phyloP scores from a whole-genome alignment of 2,797 vertebrate genomes.

The Acanthurus leucopareius region DNA sequence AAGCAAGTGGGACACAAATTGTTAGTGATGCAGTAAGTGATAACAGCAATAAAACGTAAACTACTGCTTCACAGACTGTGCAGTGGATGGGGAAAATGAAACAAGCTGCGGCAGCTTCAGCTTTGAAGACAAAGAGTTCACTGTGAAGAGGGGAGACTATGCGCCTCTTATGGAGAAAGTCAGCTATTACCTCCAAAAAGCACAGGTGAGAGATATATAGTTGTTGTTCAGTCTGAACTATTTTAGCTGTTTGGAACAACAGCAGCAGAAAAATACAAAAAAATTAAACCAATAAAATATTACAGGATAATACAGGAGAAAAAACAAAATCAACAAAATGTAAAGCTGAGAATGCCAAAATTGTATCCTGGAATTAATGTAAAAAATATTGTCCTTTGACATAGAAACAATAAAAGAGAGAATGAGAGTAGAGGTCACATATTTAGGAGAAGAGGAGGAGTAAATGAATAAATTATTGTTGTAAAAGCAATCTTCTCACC shows the following conservation, averaged over 20 bases:
- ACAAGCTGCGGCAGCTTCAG: constrained; percentile 85
- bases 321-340: background rate
- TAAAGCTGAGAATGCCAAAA: background rate
- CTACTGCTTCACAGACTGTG: constrained; percentile 79
- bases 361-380: no score
- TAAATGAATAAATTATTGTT: background rate
- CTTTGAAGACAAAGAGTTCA: constrained; percentile 88
- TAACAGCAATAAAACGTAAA: background rate
- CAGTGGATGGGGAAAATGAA: constrained; percentile 83
- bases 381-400: background rate
- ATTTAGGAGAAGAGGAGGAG: background rate
- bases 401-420: background rate
- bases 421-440: background rate
- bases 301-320: no score
- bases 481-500: background rate
- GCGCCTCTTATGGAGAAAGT: constrained; percentile 90
- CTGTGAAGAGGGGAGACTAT: constrained; percentile 92
- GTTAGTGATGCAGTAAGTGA: background rate
- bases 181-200: constrained; percentile 87
- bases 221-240: no score
- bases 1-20: background rate
- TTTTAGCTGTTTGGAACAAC: background rate
- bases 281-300: no score
- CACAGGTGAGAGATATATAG: constrained; percentile 81
- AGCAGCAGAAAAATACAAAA: no score